These are phyloP conservation scores for Cerastis leucographa DNA, from an alignment of 2,888 invertebrate genomes.

Conservation along the genomic window DNA sequence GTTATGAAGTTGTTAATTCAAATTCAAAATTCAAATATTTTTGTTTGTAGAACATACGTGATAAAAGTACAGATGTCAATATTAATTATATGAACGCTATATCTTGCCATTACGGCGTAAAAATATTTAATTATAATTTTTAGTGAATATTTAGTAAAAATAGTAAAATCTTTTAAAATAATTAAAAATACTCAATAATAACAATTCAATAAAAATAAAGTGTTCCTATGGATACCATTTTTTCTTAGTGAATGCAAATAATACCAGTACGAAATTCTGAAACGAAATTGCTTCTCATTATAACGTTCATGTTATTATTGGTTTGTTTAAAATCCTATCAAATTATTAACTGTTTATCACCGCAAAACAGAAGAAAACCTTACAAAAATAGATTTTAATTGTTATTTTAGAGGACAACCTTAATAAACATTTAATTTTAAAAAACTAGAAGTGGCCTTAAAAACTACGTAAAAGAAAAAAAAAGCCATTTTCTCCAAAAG, in stretches of 20 bases:
- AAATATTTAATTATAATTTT: too few relatives aligned
- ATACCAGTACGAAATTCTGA: neutral
- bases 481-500: neutral
- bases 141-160: too few relatives aligned
- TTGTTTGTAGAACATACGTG: too few relatives aligned
- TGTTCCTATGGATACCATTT: neutral
- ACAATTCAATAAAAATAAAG: too few relatives aligned
- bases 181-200: too few relatives aligned
- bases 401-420: neutral
- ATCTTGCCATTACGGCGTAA: too few relatives aligned
- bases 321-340: neutral
- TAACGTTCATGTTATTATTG: too few relatives aligned
- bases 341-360: neutral
- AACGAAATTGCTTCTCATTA: neutral
- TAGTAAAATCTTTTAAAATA: too few relatives aligned
- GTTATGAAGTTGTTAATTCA: neutral
- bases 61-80: too few relatives aligned
- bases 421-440: neutral
- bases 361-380: neutral
- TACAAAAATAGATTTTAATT: neutral
- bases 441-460: neutral
- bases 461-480: neutral
- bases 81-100: too few relatives aligned
- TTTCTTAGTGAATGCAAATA: neutral
- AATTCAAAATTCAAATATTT: too few relatives aligned